Base-by-base conservation (phyloP, 2,113 vertebrate genomes). In the Apaloderma vittatum region DNA sequence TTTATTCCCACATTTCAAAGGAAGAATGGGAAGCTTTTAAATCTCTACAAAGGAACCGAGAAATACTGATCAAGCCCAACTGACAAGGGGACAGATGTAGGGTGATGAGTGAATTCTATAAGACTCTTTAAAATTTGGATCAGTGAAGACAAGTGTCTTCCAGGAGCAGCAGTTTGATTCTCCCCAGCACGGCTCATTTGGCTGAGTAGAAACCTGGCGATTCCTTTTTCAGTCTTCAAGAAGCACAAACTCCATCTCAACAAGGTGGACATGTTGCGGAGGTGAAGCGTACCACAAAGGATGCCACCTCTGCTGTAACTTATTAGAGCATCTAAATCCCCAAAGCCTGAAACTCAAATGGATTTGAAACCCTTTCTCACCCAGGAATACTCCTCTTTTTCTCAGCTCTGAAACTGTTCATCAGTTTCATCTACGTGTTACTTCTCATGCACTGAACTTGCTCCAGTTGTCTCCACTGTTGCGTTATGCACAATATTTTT, bases 21-120 rank as follows among this genome's bases (percentile, higher is more conserved):
- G 97, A 96, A 97, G 95, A 97, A 94, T 89, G 75, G 91, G 95
- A 95, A 91, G 94, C 95, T 91, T 97, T 97, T 73, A 93, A 96
- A 94, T 80, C 94, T 96, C 97, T 97, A 96, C 97, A 93, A 96
- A 97, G 90, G 93, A 94, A 85, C 89, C 27, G 52, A 80, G 92
- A 87, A 92, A 95, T 87, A 81, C 94, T 94, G 55, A 90, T 96
- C 79, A 96, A 96, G 76, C 89, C 89, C 77, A 86, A 93, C 79
- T 57, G 94, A 96, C 85, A 86, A 93, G 95, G 93, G 80, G 95
- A 94, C 71, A 67, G 93, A 93, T 88, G 86, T 74, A 97, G 81
- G 65, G 75, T 74, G 90, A 93, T 91, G 94, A 92, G 65, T 94
- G 96, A 94, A 76, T 80, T 63, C 57, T 94, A 8, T 90, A 90